Base-by-base conservation (phyloP, 2,888 invertebrate genomes). In the Tachina lurida region DNA sequence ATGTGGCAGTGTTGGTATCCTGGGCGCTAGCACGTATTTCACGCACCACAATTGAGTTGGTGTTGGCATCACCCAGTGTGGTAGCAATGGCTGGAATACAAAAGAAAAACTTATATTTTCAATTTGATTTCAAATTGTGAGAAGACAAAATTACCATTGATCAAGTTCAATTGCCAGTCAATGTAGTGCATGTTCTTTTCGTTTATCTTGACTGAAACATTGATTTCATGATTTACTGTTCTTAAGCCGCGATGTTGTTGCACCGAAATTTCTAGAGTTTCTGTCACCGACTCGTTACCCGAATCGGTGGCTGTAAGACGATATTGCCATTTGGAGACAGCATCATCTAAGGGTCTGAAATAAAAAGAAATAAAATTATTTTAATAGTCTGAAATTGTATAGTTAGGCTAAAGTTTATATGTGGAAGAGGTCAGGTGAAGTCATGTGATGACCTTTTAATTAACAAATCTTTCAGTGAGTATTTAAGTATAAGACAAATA, bases 281-380 rank as follows among this genome's bases (percentile, higher is more conserved):
- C 97, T 63, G 95, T 94, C 0, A 95, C 96, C 3, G 94, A 94
- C 41, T 94, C 94, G 58, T 97, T 97, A 89, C 95, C 95, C 89
- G 95, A 95, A 93, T 98, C 98, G 19, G 95, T 95, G 22, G 98
- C 98, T 90, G 95, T 95, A 15, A 98, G 93, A 76, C 95, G 94
- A 93, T 96, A 97, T 90, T 95, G 94, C 96, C 96, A 97, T 89
- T 95, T 95, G 71, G 97, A 97, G 77, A 97, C 96, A 88, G 96
- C 95, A 87, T 96, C 95, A 91, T 97, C 97, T 78, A 97, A 93
- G 17, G 97, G 97, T 87, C 97, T 97, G 90, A 0, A 81, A 78
- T 15, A 13, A 41, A 17, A 41, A n/a, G 15, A 22, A 39, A 19
- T 17, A 12, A 52, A 58, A 45, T 63, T 7, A 31, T 5, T 31